A percentile compares a stretch with the other conserved stretches of the same genome.
Conservation (phyloP, 1,140 invertebrate species). For the Gyrodactylus salaris region DNA sequence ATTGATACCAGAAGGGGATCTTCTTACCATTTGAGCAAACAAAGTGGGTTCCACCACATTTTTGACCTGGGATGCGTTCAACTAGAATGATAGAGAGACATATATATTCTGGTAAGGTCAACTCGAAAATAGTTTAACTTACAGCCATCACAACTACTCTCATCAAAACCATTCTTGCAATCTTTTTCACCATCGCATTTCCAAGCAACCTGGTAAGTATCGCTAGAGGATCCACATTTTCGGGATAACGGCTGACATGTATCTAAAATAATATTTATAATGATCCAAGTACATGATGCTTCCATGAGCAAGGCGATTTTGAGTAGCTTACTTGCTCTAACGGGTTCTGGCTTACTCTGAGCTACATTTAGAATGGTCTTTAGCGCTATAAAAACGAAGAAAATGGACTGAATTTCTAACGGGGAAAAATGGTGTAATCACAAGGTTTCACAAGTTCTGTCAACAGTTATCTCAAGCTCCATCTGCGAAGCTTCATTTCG, state of each 20-base stretch:
- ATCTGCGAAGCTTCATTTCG: too few relatives aligned
- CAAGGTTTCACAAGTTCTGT: too few relatives aligned
- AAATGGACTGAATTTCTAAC: too few relatives aligned
- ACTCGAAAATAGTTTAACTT: background rate
- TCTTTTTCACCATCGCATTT: slow-evolving; percentile 12
- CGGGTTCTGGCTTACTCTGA: too few relatives aligned
- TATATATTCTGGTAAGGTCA: too few relatives aligned
- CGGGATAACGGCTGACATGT: background rate
- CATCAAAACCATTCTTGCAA: slow-evolving; percentile 25
- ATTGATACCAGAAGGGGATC: slow-evolving; percentile 62
- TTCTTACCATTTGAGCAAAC: slow-evolving; percentile 26
- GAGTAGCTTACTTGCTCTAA: too few relatives aligned
- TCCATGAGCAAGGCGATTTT: too few relatives aligned
- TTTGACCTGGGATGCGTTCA: background rate
- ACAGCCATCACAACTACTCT: slow-evolving; percentile 23
- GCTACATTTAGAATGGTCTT: too few relatives aligned
- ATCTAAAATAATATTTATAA: background rate
- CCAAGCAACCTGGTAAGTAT: slow-evolving; percentile 12
- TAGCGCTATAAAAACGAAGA: too few relatives aligned
- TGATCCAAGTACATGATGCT: too few relatives aligned
- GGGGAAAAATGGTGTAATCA: too few relatives aligned
- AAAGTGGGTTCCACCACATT: slow-evolving; percentile 4
- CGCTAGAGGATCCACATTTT: background rate
- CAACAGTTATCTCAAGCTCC: too few relatives aligned
- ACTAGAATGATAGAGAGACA: background rate